Evolutionary conservation across 2,797 vertebrate species (phyloP).

Genomic region (Amblyraja radiata): DNA sequence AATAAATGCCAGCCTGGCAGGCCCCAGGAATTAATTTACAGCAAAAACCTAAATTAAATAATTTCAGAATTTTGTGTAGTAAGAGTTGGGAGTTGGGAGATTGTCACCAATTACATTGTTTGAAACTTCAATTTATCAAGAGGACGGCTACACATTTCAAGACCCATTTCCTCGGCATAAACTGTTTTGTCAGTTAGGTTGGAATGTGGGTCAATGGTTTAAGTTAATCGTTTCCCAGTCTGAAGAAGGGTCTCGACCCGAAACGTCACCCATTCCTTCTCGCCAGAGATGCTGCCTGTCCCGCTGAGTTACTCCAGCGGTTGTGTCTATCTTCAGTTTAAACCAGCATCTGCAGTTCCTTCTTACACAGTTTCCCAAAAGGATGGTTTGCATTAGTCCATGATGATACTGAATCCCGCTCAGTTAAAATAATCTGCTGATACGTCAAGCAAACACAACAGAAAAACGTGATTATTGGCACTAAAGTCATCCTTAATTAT

Average conservation of each 20-base stretch:
- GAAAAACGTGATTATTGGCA: background rate
- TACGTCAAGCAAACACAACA: background rate
- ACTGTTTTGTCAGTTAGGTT: background rate
- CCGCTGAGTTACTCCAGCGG: no score
- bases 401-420: background rate
- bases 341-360: no score
- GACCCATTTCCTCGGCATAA: background rate
- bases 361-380: background rate
- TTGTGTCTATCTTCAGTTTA: no score
- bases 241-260: no score
- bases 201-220: background rate
- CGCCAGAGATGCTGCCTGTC: no score
- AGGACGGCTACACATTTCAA: background rate
- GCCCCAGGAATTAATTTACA: background rate
- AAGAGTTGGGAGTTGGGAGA: no score
- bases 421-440: background rate
- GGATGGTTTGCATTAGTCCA: background rate
- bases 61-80: background rate
- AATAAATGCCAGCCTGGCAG: background rate
- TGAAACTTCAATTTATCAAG: background rate
- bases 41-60: background rate
- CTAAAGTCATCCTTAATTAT: background rate
- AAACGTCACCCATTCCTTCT: no score
- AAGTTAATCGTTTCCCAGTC: constrained; percentile 26
- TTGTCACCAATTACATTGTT: background rate